A percentile compares a stretch with the other conserved stretches of the same genome.
phyloP scores from a whole-genome alignment of 2,113 vertebrate species.

The Arothron firmamentum region DNA sequence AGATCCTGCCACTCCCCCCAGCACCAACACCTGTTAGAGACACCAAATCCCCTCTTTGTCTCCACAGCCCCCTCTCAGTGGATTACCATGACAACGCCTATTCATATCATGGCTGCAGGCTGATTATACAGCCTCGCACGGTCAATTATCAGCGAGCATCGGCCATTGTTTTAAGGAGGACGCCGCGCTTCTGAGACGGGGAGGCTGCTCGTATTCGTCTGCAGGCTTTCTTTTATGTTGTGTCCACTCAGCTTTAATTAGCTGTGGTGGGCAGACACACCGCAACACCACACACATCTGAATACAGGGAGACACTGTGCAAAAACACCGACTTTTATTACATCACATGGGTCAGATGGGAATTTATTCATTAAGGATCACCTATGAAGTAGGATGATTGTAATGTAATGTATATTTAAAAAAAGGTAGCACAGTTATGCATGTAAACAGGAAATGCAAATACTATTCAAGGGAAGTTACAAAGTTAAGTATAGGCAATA shows the following conservation, averaged over 20 bases:
- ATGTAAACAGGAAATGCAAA: constrained; percentile 45
- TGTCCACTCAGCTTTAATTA: neutral
- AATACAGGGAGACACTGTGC: constrained; percentile 4
- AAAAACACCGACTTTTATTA: constrained; percentile 49
- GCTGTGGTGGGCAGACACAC: constrained; percentile 2
- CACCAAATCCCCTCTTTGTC: constrained; percentile 72
- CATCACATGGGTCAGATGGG: constrained; percentile 26
- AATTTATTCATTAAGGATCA: constrained; percentile 33
- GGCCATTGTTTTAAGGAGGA: constrained; percentile 45
- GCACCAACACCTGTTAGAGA: constrained; percentile 73
- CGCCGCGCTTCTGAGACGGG: constrained; percentile 5
- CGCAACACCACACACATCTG: neutral
- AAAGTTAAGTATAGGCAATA: neutral
- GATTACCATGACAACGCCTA: constrained; percentile 70
- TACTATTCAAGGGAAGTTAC: constrained; percentile 36
- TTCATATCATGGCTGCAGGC: constrained; percentile 59
- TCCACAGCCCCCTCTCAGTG: constrained; percentile 48
- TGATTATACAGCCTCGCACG: constrained; percentile 64
- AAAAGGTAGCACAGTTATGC: constrained; percentile 29
- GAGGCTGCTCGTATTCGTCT: constrained; percentile 20
- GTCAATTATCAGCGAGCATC: constrained; percentile 53
- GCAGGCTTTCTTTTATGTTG: neutral
- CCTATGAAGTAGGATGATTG: constrained; percentile 16
- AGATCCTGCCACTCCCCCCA: constrained; percentile 46
- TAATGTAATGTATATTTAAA: constrained; percentile 23